Conservation (phyloP, 2,888 invertebrate species). For the Crepidodera aurea region DNA sequence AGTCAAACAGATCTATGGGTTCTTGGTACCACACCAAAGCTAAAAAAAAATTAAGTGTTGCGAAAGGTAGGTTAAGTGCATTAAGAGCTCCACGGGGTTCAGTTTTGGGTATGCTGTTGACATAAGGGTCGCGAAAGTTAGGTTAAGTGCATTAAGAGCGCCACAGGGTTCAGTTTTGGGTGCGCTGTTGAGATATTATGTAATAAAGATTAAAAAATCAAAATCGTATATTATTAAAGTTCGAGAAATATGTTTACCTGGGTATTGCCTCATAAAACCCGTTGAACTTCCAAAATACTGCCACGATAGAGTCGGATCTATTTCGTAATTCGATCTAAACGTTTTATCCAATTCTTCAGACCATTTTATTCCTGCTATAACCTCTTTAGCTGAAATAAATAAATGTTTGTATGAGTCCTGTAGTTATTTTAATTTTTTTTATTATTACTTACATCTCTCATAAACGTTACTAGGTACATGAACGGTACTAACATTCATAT, state of each 20-base stretch:
- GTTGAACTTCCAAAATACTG: conserved; percentile 98
- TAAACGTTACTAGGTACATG: conserved; percentile 97
- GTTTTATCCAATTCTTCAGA: conserved; percentile 90
- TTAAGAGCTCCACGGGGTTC: too few species aligned
- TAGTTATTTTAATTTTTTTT: neutral
- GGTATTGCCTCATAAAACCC: conserved; percentile 97
- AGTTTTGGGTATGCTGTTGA: neutral
- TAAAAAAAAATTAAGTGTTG: too few species aligned
- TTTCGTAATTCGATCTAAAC: conserved; percentile 86
- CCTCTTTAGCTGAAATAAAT: conserved; percentile 81
- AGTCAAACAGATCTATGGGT: conserved; percentile 93
- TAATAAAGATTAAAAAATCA: too few species aligned
- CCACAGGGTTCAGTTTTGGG: too few species aligned
- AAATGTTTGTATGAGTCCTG: too few species aligned
- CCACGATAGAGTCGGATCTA: conserved; percentile 91
- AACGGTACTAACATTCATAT: conserved; percentile 84
- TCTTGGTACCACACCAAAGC: conserved; percentile 83
- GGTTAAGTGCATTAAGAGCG: too few species aligned
- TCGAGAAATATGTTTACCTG: too few species aligned
- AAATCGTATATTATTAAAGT: too few species aligned
- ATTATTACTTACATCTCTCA: conserved; percentile 74
- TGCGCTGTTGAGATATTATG: too few species aligned
- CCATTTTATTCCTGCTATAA: conserved; percentile 95
- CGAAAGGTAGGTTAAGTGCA: too few species aligned
- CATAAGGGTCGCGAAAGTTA: too few species aligned